A percentile compares a stretch with the other conserved stretches of the same genome.
These are phyloP conservation scores for Sphenopsis melanotis DNA, from an alignment of 2,797 vertebrate species.

Conservation along the genomic window DNA sequence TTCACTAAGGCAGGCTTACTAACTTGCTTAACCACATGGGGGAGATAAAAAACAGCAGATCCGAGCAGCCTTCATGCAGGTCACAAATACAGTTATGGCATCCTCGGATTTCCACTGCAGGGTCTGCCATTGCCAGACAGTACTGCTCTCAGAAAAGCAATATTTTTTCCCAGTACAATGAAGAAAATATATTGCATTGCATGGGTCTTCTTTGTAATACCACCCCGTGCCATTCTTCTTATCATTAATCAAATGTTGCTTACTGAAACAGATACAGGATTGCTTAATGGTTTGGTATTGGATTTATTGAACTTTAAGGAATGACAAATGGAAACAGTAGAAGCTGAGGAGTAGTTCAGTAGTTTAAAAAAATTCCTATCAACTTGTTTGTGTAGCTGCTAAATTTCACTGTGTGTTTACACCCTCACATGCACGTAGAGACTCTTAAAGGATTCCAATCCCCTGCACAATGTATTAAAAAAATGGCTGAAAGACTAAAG, in stretches of 20 bases:
- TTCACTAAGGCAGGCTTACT: neutral
- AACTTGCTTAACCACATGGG: slow-evolving; percentile 11
- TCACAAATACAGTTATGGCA: neutral
- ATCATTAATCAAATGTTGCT: neutral
- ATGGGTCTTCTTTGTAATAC: neutral
- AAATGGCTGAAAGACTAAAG: neutral
- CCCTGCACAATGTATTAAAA: neutral
- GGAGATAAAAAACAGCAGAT: slow-evolving; percentile 41
- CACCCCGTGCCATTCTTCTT: neutral
- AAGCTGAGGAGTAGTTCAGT: neutral
- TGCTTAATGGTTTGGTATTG: neutral
- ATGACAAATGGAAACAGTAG: neutral
- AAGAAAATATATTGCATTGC: neutral
- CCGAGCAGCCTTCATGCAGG: neutral
- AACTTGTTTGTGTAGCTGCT: neutral
- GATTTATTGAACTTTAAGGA: neutral
- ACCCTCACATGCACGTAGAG: neutral
- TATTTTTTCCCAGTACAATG: neutral
- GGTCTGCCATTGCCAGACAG: neutral
- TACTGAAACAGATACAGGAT: neutral
- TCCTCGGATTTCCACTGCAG: neutral
- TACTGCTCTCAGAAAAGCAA: neutral
- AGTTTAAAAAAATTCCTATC: neutral
- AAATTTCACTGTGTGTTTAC: neutral
- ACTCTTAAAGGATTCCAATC: neutral